Conservation (phyloP, 2,888 invertebrate genomes). For the Scaptomyza reducta region DNA sequence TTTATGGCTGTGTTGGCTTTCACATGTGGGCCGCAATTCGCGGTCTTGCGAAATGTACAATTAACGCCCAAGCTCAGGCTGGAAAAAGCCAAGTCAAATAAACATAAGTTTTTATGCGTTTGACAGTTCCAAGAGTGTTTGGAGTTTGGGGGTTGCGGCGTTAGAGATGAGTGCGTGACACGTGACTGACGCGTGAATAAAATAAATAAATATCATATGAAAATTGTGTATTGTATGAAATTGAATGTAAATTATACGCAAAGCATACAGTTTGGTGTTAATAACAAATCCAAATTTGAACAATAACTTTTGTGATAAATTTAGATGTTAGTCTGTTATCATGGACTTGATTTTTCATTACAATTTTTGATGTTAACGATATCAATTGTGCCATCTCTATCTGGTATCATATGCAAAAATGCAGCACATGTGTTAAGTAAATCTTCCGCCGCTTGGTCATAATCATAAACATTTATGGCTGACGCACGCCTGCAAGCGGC, state of each 20-base stretch:
- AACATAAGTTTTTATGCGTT: slow-evolving; percentile 79
- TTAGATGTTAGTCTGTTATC: too few relatives aligned
- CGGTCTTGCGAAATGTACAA: slow-evolving; percentile 72
- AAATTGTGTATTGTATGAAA: too few relatives aligned
- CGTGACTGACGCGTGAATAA: too few relatives aligned
- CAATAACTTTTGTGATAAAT: too few relatives aligned
- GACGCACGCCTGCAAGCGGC: slow-evolving; percentile 69
- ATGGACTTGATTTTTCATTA: too few relatives aligned
- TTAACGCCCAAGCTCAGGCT: slow-evolving; percentile 65
- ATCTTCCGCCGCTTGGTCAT: slow-evolving; percentile 78
- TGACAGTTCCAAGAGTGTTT: slow-evolving; percentile 47
- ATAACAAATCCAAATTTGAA: too few relatives aligned
- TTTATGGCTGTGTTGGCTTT: background rate
- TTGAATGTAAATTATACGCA: background rate
- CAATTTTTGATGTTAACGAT: too few relatives aligned
- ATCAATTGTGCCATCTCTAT: slow-evolving; percentile 48
- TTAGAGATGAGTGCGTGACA: slow-evolving; percentile 46
- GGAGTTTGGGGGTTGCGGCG: slow-evolving; percentile 47
- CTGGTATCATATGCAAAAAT: slow-evolving; percentile 66
- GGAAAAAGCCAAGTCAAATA: slow-evolving; percentile 77
- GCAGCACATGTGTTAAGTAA: slow-evolving; percentile 79
- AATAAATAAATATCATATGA: too few relatives aligned
- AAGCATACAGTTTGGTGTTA: too few relatives aligned
- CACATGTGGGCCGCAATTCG: slow-evolving; percentile 52
- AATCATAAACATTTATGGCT: slow-evolving; percentile 84